Base-by-base conservation (phyloP, 2,113 vertebrate genomes). In the Zootoca vivipara region DNA sequence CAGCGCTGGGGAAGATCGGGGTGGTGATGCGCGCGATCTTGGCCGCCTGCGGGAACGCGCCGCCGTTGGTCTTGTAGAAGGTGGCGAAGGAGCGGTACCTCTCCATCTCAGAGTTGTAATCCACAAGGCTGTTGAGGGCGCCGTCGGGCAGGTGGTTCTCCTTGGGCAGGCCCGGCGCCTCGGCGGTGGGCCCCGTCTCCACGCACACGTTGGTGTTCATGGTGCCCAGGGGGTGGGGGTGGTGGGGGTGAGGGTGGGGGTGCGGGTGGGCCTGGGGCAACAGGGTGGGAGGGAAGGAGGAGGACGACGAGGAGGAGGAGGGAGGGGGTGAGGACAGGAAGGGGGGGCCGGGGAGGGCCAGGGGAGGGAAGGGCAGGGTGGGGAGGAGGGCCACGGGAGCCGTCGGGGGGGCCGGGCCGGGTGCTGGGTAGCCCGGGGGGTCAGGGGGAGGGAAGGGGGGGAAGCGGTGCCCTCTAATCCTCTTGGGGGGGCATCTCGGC, bases 91-190 rank as follows among this genome's bases (percentile, higher is more conserved):
- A 99, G 95, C 98, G 97, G 96, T 98, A 99, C 95, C 98, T 97
- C 97, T 99, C 98, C 97, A 99, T 98, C 97, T 99, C 98, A 38
- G 98, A 98, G 95, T 98, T 99, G 97, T 99, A 99, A 98, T 99
- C 98, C 98, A 98, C 98, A 95, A 99, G 97, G 96, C 98, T 97
- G 97, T 97, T 98, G 93, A 98, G 97, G 96, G 98, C 98, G 96
- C 98, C 97, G 92, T 98, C 98, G 96, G 98, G 98, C 95, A 99
- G 98, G 95, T 96, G 96, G 96, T 96, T 98, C 95, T 99, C 98
- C 98, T 99, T 99, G 95, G 98, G 98, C 96, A 99, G 95, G 89
- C 98, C 98, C 91, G 98, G 97, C 88, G 98, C 94, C 89, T 99
- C 98, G 83, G 97, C 96, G 93, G 97, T 97, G 94, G 98, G 98